Base-by-base conservation (phyloP, 2,797 vertebrate genomes). In the Eulemur albifrons region DNA sequence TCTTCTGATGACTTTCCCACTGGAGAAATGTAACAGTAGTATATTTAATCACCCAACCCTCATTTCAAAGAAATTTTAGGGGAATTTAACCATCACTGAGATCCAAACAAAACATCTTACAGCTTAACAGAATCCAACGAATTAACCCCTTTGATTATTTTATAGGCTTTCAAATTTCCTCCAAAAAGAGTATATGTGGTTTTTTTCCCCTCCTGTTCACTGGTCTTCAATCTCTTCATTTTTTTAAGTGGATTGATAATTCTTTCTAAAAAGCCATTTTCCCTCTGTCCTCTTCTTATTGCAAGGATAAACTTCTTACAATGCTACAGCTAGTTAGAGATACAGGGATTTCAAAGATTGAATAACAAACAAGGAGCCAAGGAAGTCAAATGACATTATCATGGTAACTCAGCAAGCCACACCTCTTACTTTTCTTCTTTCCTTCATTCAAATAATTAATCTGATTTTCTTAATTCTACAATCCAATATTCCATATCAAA, bases 1-100 rank as follows among this genome's bases (percentile, higher is more conserved):
- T 35, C 30, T 96, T 94, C 69, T 94, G 32, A 90, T 54, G 85
- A 82, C 77, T 79, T 88, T 61, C 61, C 72, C 40, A 85, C 84
- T 84, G 48, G 23, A 93, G 23, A 94, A 75, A 91, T 70, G 43
- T 48, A 93, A 85, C 65, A 70, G 67, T 85, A 81, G 17, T 27
- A 80, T 89, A 89, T 86, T 94, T 73, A 93, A 95, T 95, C 83
- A 80, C 52, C 38, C 54, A 95, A 81, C 76, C 27, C 25, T 80
- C 65, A 73, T 84, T 92, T 93, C 65, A 91, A 96, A 91, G 35
- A 92, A 85, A 88, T 54, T 48, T 88, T 86, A 84, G 61, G 57
- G 70, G 43, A 97, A 94, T 97, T 90, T 89, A 93, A 94, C 75
- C 57, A 93, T 91, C 67, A 83, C 43, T 59, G 83, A 91, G 54